phyloP scores from a whole-genome alignment of 2,797 vertebrate species.

The Cichlasoma orientale region DNA sequence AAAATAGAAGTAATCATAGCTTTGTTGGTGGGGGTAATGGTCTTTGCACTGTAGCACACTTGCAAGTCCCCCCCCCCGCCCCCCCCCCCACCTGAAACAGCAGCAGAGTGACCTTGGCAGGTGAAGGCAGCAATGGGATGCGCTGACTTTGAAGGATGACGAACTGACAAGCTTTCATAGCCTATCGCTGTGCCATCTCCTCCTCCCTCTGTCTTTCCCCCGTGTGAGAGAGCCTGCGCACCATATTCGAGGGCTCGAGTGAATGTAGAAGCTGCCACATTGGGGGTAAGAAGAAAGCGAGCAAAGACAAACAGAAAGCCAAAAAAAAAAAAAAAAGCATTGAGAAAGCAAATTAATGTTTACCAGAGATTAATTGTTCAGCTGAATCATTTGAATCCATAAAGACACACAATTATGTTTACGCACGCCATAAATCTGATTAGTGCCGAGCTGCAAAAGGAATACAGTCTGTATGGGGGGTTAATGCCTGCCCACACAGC shows the following conservation, averaged over 20 bases:
- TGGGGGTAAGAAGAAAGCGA: background rate
- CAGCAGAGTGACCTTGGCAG: constrained; percentile 57
- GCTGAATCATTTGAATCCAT: constrained; percentile 59
- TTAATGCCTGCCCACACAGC: constrained; percentile 55
- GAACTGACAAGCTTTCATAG: constrained; percentile 37
- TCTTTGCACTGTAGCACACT: background rate
- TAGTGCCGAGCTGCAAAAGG: constrained; percentile 48
- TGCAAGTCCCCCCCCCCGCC: background rate
- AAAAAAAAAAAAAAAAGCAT: background rate
- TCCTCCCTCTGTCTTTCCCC: background rate
- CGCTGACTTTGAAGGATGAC: constrained; percentile 49
- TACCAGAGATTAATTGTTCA: constrained; percentile 67
- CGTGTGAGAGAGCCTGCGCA: background rate
- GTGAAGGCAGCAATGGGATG: constrained; percentile 14
- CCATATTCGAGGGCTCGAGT: background rate
- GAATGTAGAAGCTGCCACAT: background rate
- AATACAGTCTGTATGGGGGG: constrained; percentile 34
- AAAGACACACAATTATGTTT: constrained; percentile 68
- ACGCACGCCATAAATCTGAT: constrained; percentile 71
- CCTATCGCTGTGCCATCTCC: constrained; percentile 4
- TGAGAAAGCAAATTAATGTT: constrained; percentile 49
- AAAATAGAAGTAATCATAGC: constrained; percentile 65
- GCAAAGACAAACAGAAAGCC: background rate
- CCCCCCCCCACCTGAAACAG: constrained; percentile 20
- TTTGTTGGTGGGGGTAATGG: constrained; percentile 17